Base-by-base conservation (phyloP, 1,140 invertebrate genomes). In the Nasonia giraulti region DNA sequence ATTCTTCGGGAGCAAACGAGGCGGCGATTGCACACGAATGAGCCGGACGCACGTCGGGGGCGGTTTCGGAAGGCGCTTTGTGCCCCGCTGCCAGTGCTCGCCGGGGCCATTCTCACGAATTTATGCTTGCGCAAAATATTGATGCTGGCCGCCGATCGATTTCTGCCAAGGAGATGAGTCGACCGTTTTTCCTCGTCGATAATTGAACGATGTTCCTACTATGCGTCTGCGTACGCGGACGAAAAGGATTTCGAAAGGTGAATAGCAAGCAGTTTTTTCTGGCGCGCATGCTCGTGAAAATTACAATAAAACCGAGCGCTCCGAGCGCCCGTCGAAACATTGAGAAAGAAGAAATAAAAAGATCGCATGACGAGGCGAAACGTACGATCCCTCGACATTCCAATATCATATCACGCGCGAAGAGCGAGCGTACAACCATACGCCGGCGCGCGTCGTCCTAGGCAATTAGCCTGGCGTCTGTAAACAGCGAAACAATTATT, bases 401-500 rank as follows among this genome's bases (percentile, higher is more conserved):
- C 74, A 76, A 76, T 40, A 76, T 76, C 12, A 23, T 76, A 76
- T 76, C 74, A 44, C 33, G 20, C 40, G 44, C n/a, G 27, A 3
- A 62, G 55, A 62, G 31, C 55, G 31, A 37, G 17, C 23, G 40
- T 33, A 71, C 23, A 71, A 8, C 0, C 31, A 5, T 17, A 68
- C 23, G 10, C 66, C 7, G 1, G 66, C 17, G 6, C 66, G 71
- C 71, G 33, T 47, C 37, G n/a, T 40, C 74, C 37, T 0, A 79
- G 37, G 77, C 77, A 79, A 79, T 79, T 79, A 62, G 50, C 33
- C 14, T 66, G 10, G 47, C 55, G 33, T 79, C 11, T 79, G 27
- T 79, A 62, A 66, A 33, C 27, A 37, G 55, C 55, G 20, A 66
- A 62, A 79, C 40, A 79, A 79, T 66, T 62, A 79, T 79, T 23